Evolutionary conservation across 1,140 invertebrate genomes (phyloP), one percentile per base, ranked within the genome.

Genomic region (Drosophila setifemur): DNA sequence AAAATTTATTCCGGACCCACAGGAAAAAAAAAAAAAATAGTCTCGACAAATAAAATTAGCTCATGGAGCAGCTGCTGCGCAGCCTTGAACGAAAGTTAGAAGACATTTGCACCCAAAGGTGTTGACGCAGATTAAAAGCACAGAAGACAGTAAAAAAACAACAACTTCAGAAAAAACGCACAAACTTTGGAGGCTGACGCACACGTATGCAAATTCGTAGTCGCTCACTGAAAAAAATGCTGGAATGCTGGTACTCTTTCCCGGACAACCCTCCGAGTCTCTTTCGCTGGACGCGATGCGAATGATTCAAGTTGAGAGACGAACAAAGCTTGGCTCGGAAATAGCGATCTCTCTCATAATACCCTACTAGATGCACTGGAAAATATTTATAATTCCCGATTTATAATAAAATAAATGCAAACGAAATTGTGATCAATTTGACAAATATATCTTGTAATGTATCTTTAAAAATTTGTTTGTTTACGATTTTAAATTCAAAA

Each of bases 121-220:
- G 37, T 77, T 52, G 35, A 77, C 35, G 60, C 52, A 58, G 50
- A 61, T 52, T 39, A 48, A 48, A 50, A 63, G 44, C 9, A 21
- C 23, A 39, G 11, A 55, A 67, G 16, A 67, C 9, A 54, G 11
- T 49, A 19, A 39, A 64, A 66, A 31, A 69, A 12, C 50, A 77
- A 50, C 21, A 21, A 58, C 64, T 47, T 58, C 11, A 55, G n/a
- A 63, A 37, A 58, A 18, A 70, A 19, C 28, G 40, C 33, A 63
- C 21, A 40, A 57, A 60, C 11, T 21, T 25, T 31, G 57, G 66
- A 66, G 37, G 52, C 55, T 79, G 74, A 85, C 82, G 71, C 76
- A 81, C 71, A 86, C 75, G 81, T 85, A 85, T 86, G 81, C 81
- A 85, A 86, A 79, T 79, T 58, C 19, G 3, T 3, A 4, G 14